phyloP scores from a whole-genome alignment of 1,140 invertebrate species.

The Diorhabda elongata region DNA sequence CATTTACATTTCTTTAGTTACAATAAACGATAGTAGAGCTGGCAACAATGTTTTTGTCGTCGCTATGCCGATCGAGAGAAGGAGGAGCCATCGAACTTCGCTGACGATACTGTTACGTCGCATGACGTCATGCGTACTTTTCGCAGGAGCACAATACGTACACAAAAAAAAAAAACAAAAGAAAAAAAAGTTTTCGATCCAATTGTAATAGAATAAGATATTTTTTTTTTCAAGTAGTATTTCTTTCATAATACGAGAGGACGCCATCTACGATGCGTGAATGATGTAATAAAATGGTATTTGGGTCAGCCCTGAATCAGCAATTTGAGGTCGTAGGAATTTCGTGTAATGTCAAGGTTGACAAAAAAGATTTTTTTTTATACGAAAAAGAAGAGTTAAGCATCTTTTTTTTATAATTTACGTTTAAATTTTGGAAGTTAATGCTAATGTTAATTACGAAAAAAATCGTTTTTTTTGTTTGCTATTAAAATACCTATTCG shows the following conservation, averaged over 20 bases:
- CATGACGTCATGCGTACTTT: conserved; percentile 17
- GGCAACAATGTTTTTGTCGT: not conserved
- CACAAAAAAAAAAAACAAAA: not conserved
- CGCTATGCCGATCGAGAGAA: conserved; percentile 5
- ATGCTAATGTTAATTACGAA: no score
- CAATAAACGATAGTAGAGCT: no score
- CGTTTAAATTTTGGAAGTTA: no score
- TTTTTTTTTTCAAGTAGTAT: not conserved
- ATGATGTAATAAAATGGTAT: not conserved
- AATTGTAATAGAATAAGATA: no score
- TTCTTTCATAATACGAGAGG: not conserved
- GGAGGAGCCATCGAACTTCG: conserved; percentile 4
- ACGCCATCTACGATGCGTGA: not conserved
- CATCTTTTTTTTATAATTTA: no score
- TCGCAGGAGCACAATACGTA: not conserved
- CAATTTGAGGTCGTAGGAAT: conserved; percentile 2
- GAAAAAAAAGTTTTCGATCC: not conserved
- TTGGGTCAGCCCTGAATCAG: conserved; percentile 1
- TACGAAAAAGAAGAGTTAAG: no score
- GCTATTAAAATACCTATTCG: no score
- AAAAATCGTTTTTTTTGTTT: no score
- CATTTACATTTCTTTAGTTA: no score
- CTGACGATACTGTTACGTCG: conserved; percentile 24
- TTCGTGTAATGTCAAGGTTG: conserved; percentile 1
- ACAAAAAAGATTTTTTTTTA: no score